These are phyloP conservation scores for Zaprionus taronus DNA, from an alignment of 1,140 invertebrate genomes.

Conservation along the genomic window DNA sequence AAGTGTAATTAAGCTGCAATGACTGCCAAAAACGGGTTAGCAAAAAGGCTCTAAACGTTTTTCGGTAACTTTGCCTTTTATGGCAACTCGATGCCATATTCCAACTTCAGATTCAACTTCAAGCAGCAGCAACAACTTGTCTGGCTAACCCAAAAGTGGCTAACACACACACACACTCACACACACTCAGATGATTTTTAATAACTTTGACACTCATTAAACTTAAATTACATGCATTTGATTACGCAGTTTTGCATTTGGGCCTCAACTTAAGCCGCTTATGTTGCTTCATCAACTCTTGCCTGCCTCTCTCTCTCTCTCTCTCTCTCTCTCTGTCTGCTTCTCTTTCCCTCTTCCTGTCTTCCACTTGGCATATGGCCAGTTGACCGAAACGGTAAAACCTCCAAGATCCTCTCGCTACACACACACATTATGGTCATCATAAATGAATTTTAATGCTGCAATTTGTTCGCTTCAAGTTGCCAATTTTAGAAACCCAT, in stretches of 20 bases:
- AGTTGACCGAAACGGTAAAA: conserved; percentile 39
- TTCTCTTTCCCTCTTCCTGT: not conserved
- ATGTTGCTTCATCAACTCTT: conserved; percentile 61
- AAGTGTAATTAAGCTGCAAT: conserved; percentile 71
- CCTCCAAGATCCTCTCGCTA: conserved; percentile 27
- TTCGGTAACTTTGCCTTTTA: conserved; percentile 59
- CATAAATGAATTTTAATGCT: conserved; percentile 45
- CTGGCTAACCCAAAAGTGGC: conserved; percentile 46
- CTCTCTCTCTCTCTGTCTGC: not conserved
- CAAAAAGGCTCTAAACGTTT: conserved; percentile 65
- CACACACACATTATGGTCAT: conserved; percentile 42
- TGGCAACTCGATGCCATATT: conserved; percentile 42
- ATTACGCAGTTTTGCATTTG: conserved; percentile 78
- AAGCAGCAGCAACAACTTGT: conserved; percentile 26
- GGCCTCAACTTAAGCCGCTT: conserved; percentile 65
- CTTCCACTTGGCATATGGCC: conserved; percentile 10
- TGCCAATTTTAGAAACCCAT: conserved; percentile 13
- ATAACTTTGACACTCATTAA: conserved; percentile 83
- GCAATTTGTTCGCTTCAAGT: conserved; percentile 38
- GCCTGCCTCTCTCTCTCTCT: not conserved
- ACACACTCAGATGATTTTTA: conserved; percentile 71
- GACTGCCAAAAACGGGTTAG: conserved; percentile 62
- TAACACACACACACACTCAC: conserved; percentile 7
- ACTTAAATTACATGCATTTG: conserved; percentile 82
- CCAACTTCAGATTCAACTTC: conserved; percentile 3